Evolutionary conservation across 2,113 vertebrate genomes (phyloP).

Genomic region (Dasypus novemcinctus): DNA sequence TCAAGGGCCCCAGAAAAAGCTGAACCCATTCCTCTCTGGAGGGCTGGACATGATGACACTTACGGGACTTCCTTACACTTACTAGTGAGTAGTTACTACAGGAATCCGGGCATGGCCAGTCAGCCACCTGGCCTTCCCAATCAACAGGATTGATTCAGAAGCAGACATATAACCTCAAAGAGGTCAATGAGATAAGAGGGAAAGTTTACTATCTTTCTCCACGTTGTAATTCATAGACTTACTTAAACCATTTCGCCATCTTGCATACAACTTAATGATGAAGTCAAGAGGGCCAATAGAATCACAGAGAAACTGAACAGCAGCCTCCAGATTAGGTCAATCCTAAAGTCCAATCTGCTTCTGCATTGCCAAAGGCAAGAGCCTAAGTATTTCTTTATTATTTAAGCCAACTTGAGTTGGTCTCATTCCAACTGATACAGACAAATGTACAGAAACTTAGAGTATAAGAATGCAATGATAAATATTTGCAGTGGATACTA

Average conservation of each 20-base stretch:
- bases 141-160: background rate
- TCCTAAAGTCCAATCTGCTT: background rate
- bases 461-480: background rate
- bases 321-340: background rate
- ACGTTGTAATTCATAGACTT: background rate
- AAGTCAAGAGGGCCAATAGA: background rate
- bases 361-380: accelerated
- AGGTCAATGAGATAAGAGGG: background rate
- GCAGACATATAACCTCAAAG: background rate
- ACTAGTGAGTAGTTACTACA: background rate
- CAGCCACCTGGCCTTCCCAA: background rate
- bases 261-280: accelerated
- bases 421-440: background rate
- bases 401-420: background rate
- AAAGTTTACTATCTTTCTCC: background rate
- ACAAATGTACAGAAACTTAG: background rate
- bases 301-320: background rate
- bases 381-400: background rate
- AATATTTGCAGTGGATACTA: background rate
- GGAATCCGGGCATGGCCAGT: background rate
- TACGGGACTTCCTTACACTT: background rate
- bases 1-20: background rate
- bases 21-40: background rate
- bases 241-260: background rate
- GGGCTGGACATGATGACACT: background rate